These are phyloP conservation scores for Andricus grossulariae DNA, from an alignment of 1,140 invertebrate species.

Conservation along the genomic window DNA sequence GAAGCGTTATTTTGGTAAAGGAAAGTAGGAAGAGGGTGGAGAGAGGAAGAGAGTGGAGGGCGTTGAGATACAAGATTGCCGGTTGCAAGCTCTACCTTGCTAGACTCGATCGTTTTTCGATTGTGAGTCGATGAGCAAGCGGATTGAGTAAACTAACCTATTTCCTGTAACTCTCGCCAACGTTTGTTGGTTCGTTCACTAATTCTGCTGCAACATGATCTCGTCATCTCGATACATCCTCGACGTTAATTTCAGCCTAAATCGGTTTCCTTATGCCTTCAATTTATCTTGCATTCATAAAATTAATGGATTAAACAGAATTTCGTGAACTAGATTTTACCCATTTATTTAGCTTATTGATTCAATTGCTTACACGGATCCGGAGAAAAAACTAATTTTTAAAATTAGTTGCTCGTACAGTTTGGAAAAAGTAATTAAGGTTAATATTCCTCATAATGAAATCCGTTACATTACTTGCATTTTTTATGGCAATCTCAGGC, in stretches of 20 bases:
- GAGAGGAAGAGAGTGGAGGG: not conserved
- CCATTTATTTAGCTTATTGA: too few relatives aligned
- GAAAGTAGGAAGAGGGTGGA: not conserved
- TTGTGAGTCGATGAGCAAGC: constrained; percentile 33
- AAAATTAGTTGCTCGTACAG: too few relatives aligned
- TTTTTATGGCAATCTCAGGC: too few relatives aligned
- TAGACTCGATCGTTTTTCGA: constrained; percentile 39
- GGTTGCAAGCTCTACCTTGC: constrained; percentile 25
- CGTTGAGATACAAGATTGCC: constrained; percentile 29
- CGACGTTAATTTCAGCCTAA: not conserved
- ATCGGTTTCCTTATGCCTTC: not conserved
- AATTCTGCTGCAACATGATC: not conserved
- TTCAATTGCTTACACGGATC: too few relatives aligned
- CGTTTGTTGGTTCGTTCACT: not conserved
- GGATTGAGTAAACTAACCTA: constrained; percentile 36
- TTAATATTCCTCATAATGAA: too few relatives aligned
- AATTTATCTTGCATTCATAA: not conserved
- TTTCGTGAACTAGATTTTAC: too few relatives aligned
- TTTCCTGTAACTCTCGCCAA: not conserved
- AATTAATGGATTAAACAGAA: too few relatives aligned
- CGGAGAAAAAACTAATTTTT: too few relatives aligned
- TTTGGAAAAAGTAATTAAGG: too few relatives aligned
- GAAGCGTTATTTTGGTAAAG: constrained; percentile 10
- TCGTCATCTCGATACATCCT: not conserved
- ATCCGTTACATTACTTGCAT: too few relatives aligned